Evolutionary conservation across 1,140 invertebrate species (phyloP).

Genomic region (Gryon sp.): DNA sequence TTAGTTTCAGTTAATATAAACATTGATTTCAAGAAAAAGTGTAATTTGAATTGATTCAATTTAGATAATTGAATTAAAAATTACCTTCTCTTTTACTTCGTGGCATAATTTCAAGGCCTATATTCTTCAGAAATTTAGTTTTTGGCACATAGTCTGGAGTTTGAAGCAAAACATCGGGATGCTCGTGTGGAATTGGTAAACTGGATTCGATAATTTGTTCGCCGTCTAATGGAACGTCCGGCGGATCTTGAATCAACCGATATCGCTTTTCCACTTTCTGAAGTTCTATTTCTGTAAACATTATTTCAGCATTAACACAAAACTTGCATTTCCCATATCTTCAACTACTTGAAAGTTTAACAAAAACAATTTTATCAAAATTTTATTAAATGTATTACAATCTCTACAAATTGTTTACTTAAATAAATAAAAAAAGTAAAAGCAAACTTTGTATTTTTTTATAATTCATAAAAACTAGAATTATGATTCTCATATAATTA

Average conservation of each 20-base stretch:
- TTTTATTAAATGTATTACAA: background rate
- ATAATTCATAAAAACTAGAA: too few relatives aligned
- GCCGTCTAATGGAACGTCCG: slow-evolving; percentile 66
- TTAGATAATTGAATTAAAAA: slow-evolving; percentile 7
- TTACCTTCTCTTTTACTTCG: slow-evolving; percentile 74
- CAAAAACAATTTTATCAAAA: background rate
- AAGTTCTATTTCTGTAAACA: slow-evolving; percentile 70
- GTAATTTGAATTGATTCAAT: too few relatives aligned
- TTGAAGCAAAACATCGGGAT: slow-evolving; percentile 75
- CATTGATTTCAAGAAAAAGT: too few relatives aligned
- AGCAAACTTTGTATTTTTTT: too few relatives aligned
- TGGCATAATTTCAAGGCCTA: slow-evolving; percentile 77
- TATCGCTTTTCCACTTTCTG: slow-evolving; percentile 74
- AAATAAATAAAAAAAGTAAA: too few relatives aligned
- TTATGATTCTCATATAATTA: too few relatives aligned
- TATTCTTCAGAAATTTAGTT: slow-evolving; percentile 73
- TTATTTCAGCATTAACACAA: too few relatives aligned
- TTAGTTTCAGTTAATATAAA: too few relatives aligned
- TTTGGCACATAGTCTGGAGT: slow-evolving; percentile 75
- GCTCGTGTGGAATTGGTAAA: slow-evolving; percentile 75
- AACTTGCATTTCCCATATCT: too few relatives aligned
- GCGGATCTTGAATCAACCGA: slow-evolving; percentile 72
- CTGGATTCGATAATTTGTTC: slow-evolving; percentile 69
- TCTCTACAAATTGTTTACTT: too few relatives aligned
- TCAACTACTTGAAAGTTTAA: background rate